These are phyloP conservation scores for Drosophila testacea DNA, from an alignment of 2,888 invertebrate genomes.

Conservation along the genomic window DNA sequence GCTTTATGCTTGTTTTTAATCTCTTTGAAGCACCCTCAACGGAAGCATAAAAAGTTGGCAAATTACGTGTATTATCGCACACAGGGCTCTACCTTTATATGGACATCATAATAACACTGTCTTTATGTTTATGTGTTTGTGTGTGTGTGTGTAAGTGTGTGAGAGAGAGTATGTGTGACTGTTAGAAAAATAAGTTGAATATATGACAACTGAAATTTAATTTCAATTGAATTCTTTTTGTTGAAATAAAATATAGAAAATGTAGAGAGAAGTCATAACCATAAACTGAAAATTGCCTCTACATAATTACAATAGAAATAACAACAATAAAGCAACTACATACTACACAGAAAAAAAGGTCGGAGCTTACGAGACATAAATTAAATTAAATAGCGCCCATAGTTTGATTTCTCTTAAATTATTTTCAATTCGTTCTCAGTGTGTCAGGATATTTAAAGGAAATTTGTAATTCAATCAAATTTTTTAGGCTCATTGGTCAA, in stretches of 20 bases:
- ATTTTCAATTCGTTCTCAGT: no score
- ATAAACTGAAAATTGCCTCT: slow-evolving; percentile 54
- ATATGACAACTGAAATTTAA: slow-evolving; percentile 41
- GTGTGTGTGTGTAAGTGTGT: background rate
- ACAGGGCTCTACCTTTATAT: slow-evolving; percentile 8
- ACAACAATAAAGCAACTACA: background rate
- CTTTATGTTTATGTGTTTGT: background rate
- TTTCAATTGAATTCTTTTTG: slow-evolving; percentile 34
- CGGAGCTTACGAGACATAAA: no score
- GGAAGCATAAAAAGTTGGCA: slow-evolving; percentile 25
- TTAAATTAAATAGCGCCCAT: no score
- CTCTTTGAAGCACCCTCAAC: slow-evolving; percentile 21
- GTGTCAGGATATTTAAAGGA: no score
- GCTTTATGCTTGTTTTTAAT: slow-evolving; percentile 17
- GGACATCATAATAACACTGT: background rate
- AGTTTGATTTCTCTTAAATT: no score
- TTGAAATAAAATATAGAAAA: background rate
- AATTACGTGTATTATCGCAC: slow-evolving; percentile 20
- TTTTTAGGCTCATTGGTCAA: no score
- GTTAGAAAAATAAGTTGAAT: background rate
- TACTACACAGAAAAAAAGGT: background rate
- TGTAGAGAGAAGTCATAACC: slow-evolving; percentile 51
- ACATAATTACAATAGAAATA: slow-evolving; percentile 21
- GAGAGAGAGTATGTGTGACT: background rate
- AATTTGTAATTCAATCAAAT: no score